Base-by-base conservation (phyloP, 2,888 invertebrate species). In the Xestia c-nigrum region DNA sequence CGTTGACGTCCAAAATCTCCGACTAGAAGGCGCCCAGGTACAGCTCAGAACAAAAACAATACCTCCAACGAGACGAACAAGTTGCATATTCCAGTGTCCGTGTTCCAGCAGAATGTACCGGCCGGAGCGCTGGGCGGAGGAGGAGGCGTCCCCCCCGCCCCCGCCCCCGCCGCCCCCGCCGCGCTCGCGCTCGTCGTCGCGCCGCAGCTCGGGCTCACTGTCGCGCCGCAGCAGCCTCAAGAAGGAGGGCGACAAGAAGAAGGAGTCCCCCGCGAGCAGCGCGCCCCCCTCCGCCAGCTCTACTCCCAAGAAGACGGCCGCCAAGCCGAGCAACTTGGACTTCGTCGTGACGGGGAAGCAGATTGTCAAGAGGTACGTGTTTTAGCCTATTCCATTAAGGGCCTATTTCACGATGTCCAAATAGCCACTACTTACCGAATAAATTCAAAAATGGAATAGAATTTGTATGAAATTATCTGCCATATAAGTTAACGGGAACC, bases 311-410 rank as follows among this genome's bases (percentile, higher is more conserved):
- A 93, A 91, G 61, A 84, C 84, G 0, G 86, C 73, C 0, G 86
- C 73, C 0, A 94, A 93, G 64, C 89, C 88, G 0, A 92, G 90
- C 81, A 92, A 92, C 14, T 82, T 94, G n/a, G 96, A 96, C 7
- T 94, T 96, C 43, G 74, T 94, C 3, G 94, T 96, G 0, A 96
- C 96, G 0, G 96, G 96, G 0, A 95, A 94, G 46, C 96, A 95
- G 83, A 90, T 96, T 0, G 77, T 92, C 16, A 96, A 93, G 77
- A 94, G 93, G 95, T 95, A 68, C 2, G 63, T 16, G 31, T n/a
- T 55, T 9, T 21, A 9, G 21, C 9, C 52, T 40, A 40, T 40
- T 40, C 5, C 40, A 5, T 4, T 6, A 40, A 43, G 9, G n/a
- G n/a, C n/a, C n/a, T n/a, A n/a, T n/a, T n/a, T n/a, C n/a, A n/a